Evolutionary conservation across 2,113 vertebrate species (phyloP), one percentile per base, ranked within the genome.

Genomic region (Hippocampus abdominalis): DNA sequence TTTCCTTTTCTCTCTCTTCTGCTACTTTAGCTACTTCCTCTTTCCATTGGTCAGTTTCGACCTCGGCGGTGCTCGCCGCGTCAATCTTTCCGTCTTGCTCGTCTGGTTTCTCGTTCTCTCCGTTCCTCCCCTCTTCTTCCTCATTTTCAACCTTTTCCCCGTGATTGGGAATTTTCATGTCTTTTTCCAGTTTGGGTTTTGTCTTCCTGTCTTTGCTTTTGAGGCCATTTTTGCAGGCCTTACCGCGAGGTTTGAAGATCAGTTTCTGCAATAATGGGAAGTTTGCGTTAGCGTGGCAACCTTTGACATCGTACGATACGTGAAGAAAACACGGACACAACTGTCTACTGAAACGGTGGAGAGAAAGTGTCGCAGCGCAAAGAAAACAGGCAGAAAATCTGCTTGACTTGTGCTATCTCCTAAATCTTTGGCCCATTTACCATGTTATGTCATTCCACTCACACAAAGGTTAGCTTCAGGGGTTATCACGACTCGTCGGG

Each of bases 161-260:
- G 10, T 86, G 82, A 2, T 90, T 79, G 1, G 66, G 15, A 51
- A 76, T 82, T 75, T 87, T 92, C 29, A 46, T 67, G 4, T 90
- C 89, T 54, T 86, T 89, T 68, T 89, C 90, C 0, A 2, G 57
- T 2, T 83, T 76, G 2, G 72, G 56, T 40, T 84, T 79, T 11
- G 84, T 90, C 84, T 88, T 91, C 73, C 89, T 92, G 74, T 83
- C 89, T 74, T 91, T 93, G 10, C 92, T 90, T 84, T 92, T 92
- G 69, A 90, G 74, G 53, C 84, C 88, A 85, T 89, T 92, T 84
- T 93, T 93, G 87, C 80, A 90, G 66, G 90, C 88, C 82, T 92
- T 93, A 81, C 84, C 83, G 39, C 91, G 71, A 29, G 91, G 64
- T 84, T 91, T 92, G 87, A 93, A 93, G 88, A 91, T 91, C 76